Evolutionary conservation across 2,113 vertebrate genomes (phyloP), one percentile per base, ranked within the genome.

Genomic region (Malaclemys terrapin): DNA sequence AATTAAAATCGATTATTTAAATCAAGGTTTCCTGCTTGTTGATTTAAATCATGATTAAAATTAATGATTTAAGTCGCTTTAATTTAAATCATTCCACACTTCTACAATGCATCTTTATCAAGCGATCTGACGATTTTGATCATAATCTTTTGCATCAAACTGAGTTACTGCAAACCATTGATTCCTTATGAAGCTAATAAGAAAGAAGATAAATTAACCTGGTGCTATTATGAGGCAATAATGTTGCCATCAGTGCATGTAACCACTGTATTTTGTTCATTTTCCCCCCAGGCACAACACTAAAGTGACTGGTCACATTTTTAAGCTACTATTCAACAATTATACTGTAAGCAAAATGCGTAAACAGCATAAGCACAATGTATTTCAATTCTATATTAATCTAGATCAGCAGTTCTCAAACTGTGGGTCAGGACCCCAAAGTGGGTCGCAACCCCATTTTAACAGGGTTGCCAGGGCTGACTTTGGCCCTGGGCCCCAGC

Each of bases 181-280:
- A 98, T 94, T 98, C 93, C 95, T 98, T 97, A 97, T 85, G 89
- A 98, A 98, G 96, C 97, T 97, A 98, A 98, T 96, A 98, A 97
- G 96, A 97, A 98, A 53, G 97, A 97, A 96, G 94, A 97, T 56
- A 93, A 97, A 96, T 96, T 97, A 98, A 96, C 96, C 89, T 97
- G 93, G 95, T 89, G 92, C 87, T 90, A 96, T 95, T 96, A 95
- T 52, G 90, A 97, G 90, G 93, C 56, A 83, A 95, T 94, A 98
- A 97, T 93, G 90, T 86, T 95, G 93, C 94, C 96, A 98, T 94
- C 93, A 94, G 97, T 96, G 97, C 95, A 94, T 95, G 91, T 86
- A 98, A 97, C 96, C 94, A 87, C 92, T 94, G 89, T 80, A 96
- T 96, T 98, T 97, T 95, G 92, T 95, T 98, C 98, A 97, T 98